phyloP scores from a whole-genome alignment of 2,888 invertebrate species.

The Euplexia lucipara region DNA sequence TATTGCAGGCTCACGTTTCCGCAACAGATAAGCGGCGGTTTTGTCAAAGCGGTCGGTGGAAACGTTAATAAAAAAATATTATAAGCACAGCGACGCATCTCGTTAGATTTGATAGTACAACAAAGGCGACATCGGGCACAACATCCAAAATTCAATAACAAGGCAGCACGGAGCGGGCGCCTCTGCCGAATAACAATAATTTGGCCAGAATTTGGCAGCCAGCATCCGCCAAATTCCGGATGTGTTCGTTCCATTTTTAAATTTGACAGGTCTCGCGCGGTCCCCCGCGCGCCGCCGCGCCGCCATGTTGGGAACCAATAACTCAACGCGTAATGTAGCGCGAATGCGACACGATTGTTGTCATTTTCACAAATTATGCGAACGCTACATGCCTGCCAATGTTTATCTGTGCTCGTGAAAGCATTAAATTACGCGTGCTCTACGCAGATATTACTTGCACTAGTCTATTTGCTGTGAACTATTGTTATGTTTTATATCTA shows the following conservation, averaged over 20 bases:
- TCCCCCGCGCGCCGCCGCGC: constrained; percentile 53
- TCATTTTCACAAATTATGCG: constrained; percentile 89
- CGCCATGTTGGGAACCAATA: constrained; percentile 76
- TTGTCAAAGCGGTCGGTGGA: constrained; percentile 46
- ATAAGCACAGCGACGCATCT: constrained; percentile 63
- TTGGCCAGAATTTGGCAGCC: constrained; percentile 90
- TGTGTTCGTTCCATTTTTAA: constrained; percentile 89
- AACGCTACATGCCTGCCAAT: constrained; percentile 85
- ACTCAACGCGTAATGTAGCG: constrained; percentile 87
- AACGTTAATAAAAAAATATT: constrained; percentile 60
- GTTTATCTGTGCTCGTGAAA: constrained; percentile 86
- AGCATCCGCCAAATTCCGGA: constrained; percentile 87
- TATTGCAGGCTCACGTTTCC: constrained; percentile 53
- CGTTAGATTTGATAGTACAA: constrained; percentile 76
- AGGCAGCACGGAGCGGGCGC: constrained; percentile 75
- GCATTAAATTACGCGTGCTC: constrained; percentile 84
- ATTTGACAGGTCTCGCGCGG: constrained; percentile 86
- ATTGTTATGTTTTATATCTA: constrained; percentile 53
- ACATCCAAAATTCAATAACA: constrained; percentile 88
- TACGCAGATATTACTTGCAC: constrained; percentile 79
- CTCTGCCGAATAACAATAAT: constrained; percentile 89
- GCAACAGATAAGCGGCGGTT: constrained; percentile 49
- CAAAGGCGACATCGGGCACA: constrained; percentile 81
- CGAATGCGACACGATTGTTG: constrained; percentile 86
- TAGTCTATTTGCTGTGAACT: constrained; percentile 63